Base-by-base conservation (phyloP, 2,888 invertebrate species). In the Agrypnus murinus region DNA sequence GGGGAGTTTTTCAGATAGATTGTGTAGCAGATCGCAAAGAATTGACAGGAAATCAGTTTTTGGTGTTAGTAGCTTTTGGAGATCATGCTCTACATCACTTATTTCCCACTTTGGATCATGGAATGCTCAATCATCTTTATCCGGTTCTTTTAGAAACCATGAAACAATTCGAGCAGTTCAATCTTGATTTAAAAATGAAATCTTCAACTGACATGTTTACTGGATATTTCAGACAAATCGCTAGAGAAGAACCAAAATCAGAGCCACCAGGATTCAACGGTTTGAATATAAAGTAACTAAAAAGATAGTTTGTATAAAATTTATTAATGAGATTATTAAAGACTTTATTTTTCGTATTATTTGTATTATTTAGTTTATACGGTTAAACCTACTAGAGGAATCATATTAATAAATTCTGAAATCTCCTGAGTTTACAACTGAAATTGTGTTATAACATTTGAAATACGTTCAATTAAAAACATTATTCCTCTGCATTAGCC, bases 71-170 rank as follows among this genome's bases (percentile, higher is more conserved):
- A 0, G 89, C 91, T 71, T 95, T 94, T 77, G 95, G 95, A 0
- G 91, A 93, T 71, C 95, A 96, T 81, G 88, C 88, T 0, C 86
- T 95, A 1, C 95, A 96, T 82, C 95, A 96, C 84, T 86, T 95
- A 25, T 92, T 95, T 78, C 95, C 95, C 0, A 93, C 94, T 0
- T 79, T 95, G 43, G 95, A 95, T 82, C 95, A 95, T 79, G 91
- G 91, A 0, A 89, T 91, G 63, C 83, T 95, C 12, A 89, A 89
- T 6, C 88, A 90, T 55, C 86, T 95, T 2, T 90, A 92, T 80
- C 91, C 92, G 0, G 87, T 88, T 1, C 87, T 92, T 5, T 77
- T 89, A 2, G 86, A 91, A 72, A 91, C 91, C 43, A 90, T 91
- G 77, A 84, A 88, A 76, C 84, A 88, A 55, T 94, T 91, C 77